These are phyloP conservation scores for Hippoglossus hippoglossus DNA, from an alignment of 2,797 vertebrate species.

Conservation along the genomic window DNA sequence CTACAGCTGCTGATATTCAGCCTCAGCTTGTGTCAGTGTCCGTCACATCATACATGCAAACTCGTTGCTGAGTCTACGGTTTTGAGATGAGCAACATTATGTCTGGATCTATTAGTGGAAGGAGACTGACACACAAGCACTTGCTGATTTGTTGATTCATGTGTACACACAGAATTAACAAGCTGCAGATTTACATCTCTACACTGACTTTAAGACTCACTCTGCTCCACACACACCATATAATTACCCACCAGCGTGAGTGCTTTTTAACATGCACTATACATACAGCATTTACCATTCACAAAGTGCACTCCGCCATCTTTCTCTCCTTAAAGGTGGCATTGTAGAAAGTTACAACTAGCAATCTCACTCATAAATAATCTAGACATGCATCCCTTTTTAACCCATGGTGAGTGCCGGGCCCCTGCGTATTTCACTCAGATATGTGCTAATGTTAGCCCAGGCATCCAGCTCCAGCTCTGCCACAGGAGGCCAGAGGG, in stretches of 20 bases:
- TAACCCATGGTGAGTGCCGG: slow-evolving; percentile 28
- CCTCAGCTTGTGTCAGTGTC: not conserved
- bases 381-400: slow-evolving; percentile 49
- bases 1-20: not conserved
- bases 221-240: not conserved
- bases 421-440: slow-evolving; percentile 51
- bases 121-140: not conserved
- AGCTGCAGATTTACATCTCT: slow-evolving; percentile 22
- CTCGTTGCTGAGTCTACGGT: not conserved
- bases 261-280: slow-evolving; percentile 29
- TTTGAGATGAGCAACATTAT: not conserved
- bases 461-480: slow-evolving; percentile 42
- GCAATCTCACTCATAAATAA: slow-evolving; percentile 63
- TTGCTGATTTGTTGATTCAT: too few relatives aligned
- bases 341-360: slow-evolving; percentile 34
- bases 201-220: slow-evolving; percentile 8
- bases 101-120: not conserved
- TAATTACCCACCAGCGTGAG: slow-evolving; percentile 30
- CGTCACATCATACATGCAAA: not conserved
- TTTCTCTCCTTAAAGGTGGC: slow-evolving; percentile 7
- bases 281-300: slow-evolving; percentile 8
- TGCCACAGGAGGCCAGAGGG: slow-evolving; percentile 42
- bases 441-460: slow-evolving; percentile 73
- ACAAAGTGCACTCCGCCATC: not conserved
- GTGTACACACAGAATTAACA: not conserved